Base-by-base conservation (phyloP, 2,888 invertebrate species). In the Agonopterix subpropinquella region DNA sequence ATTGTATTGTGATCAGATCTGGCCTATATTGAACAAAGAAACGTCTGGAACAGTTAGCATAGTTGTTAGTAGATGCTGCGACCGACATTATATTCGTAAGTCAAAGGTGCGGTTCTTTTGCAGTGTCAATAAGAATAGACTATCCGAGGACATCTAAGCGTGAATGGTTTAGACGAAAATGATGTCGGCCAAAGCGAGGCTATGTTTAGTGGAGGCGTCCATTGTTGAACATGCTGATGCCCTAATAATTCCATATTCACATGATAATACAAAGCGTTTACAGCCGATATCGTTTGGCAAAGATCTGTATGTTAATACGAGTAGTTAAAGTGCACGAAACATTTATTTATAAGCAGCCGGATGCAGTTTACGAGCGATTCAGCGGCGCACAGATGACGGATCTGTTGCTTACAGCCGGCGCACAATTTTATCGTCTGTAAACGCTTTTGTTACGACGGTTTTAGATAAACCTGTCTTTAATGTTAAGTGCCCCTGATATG, bases 11-110 rank as follows among this genome's bases (percentile, higher is more conserved):
- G 45, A 41, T 46, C 36, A 47, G 47, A 43, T 47, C 42, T 47
- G 47, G 47, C 47, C 47, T 47, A 47, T 42, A 28, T 42, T 43
- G 47, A 47, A 43, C 36, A 43, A 43, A 47, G 13, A 9, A 11
- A 13, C 11, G 35, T 37, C 18, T 47, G 39, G n/a, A 39, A 39
- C n/a, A 39, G 39, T 13, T 45, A 13, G 39, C 36, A 28, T 41
- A 46, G 28, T 13, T 13, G 13, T 18, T 18, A 28, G 28, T 28
- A 28, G 28, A 28, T 39, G 11, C 42, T 9, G 11, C 13, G 11
- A 44, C 36, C 44, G 35, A 44, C 8, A 11, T 11, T 11, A n/a
- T 44, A 36, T 35, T 11, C 3, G n/a, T 44, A 8, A 42, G 13
- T 13, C 5, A 8, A 11, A 42, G 4, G 28, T 18, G 18, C 18